Evolutionary conservation across 2,888 invertebrate genomes (phyloP).

Genomic region (Tethea ocularis): DNA sequence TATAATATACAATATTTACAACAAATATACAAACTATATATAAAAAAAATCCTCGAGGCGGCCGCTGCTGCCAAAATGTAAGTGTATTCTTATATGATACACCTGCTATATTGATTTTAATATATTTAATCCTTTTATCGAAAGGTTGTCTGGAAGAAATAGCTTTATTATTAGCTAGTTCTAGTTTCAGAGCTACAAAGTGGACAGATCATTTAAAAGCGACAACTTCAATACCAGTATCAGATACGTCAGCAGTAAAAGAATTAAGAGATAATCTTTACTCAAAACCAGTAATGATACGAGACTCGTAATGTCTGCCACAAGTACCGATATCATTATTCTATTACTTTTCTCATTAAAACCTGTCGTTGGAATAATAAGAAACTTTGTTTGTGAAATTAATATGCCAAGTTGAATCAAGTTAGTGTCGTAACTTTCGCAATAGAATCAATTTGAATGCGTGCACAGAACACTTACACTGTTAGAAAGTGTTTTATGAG

Average conservation of each 20-base stretch:
- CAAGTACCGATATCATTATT: constrained; percentile 26
- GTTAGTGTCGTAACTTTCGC: constrained; percentile 43
- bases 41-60: too few relatives aligned
- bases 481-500: constrained; percentile 54
- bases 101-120: too few relatives aligned
- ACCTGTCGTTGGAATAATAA: constrained; percentile 32
- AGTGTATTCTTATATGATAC: too few relatives aligned
- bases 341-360: constrained; percentile 27
- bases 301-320: constrained; percentile 21
- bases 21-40: too few relatives aligned
- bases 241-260: background rate
- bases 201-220: background rate
- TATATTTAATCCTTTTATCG: too few relatives aligned
- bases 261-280: too few relatives aligned
- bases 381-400: constrained; percentile 24
- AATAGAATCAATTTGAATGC: constrained; percentile 35
- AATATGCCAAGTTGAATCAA: constrained; percentile 29
- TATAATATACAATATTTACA: too few relatives aligned
- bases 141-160: too few relatives aligned
- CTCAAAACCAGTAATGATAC: background rate
- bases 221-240: background rate
- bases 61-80: too few relatives aligned
- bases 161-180: too few relatives aligned
- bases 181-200: background rate
- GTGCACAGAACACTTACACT: constrained; percentile 29